Conservation (phyloP, 2,888 invertebrate genomes). For the Aspidiotus rigidus region DNA sequence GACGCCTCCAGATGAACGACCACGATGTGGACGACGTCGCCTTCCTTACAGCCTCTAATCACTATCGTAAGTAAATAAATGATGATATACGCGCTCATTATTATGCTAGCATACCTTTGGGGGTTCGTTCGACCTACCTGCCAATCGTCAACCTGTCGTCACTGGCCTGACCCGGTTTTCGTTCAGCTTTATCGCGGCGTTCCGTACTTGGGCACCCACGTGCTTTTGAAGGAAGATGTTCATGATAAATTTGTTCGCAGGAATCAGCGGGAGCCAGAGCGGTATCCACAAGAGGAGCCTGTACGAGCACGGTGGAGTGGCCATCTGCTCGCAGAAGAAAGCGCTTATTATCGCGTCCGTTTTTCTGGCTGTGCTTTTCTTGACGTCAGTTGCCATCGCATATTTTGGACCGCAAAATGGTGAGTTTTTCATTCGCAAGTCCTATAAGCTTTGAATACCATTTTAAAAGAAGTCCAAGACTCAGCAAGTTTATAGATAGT, state of each 20-base stretch:
- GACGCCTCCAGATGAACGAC: constrained; percentile 61
- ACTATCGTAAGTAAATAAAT: constrained; percentile 35
- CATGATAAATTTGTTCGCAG: constrained; percentile 36
- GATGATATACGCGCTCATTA: too few species aligned
- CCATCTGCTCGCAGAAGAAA: constrained; percentile 76
- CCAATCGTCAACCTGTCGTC: too few species aligned
- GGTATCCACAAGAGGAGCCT: constrained; percentile 56
- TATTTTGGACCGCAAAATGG: constrained; percentile 81
- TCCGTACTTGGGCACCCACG: too few species aligned
- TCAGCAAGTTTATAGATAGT: too few species aligned
- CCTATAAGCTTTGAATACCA: background rate
- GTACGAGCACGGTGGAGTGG: constrained; percentile 66
- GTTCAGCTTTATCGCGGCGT: too few species aligned
- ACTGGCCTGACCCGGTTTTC: too few species aligned
- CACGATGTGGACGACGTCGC: constrained; percentile 88
- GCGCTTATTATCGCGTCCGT: constrained; percentile 72
- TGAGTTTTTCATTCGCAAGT: constrained; percentile 43
- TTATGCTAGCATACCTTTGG: too few species aligned
- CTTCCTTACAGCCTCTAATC: constrained; percentile 63
- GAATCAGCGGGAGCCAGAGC: constrained; percentile 50
- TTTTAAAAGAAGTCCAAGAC: too few species aligned
- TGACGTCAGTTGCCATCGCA: constrained; percentile 76
- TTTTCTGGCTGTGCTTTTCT: constrained; percentile 68
- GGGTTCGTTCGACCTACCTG: too few species aligned
- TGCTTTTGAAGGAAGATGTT: too few species aligned